Evolutionary conservation across 2,113 vertebrate species (phyloP), one percentile per base, ranked within the genome.

Genomic region (Gobio gobio): DNA sequence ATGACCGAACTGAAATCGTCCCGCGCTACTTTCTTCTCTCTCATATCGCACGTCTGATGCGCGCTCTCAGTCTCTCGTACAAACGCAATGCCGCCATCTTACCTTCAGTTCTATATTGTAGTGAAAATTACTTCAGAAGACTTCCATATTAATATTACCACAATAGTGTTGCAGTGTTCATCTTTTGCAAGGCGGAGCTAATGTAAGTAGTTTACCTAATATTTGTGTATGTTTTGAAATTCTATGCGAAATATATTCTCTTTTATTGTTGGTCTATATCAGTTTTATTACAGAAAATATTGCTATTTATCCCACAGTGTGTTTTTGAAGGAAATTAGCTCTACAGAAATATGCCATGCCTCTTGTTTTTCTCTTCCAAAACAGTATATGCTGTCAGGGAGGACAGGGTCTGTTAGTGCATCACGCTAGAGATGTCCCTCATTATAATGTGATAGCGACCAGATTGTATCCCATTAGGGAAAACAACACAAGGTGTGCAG

Each of bases 401-500:
- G 86, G 20, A 47, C 22, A 47, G 83, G 87, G 93, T 93, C 89
- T 91, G 92, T 94, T 92, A 93, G 90, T 87, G 86, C 91, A 92
- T 92, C 88, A 89, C 89, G 92, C 91, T 90, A 90, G 90, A 93
- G 91, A 92, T 91, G 90, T 93, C 90, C 86, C 87, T 85, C 86
- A 80, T 89, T 93, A 92, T 93, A 93, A 92, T 93, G 93, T 92
- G 92, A 91, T 92, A 88, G 90, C 76, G 77, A 90, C 90, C 91
- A 91, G 91, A 92, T 94, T 91, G 93, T 87, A 90, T 92, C 89
- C 87, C 90, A 92, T 93, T 91, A 93, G 88, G 88, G 86, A 85
- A 89, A 92, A 92, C 90, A 91, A 90, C 90, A 91, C 61, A 90
- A 91, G 86, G 86, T 56, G 22, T 13, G 47, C 81, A 83, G 86